phyloP scores from a whole-genome alignment of 2,888 invertebrate genomes.

The Acholoe squamosa region DNA sequence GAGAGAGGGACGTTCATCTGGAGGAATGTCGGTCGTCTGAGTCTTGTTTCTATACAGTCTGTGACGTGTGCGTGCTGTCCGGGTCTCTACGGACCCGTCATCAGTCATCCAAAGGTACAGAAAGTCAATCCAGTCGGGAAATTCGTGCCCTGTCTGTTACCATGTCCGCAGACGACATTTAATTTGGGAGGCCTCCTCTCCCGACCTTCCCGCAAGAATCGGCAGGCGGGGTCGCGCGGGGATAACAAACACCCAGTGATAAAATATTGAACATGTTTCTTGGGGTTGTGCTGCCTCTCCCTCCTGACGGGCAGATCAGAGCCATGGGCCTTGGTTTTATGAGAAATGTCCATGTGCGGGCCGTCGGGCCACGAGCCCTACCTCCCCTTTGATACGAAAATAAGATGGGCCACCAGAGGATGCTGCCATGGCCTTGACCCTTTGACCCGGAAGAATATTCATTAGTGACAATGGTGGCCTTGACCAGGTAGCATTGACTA shows the following conservation, averaged over 20 bases:
- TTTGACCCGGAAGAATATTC: constrained; percentile 25
- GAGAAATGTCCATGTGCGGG: neutral
- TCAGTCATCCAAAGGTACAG: neutral
- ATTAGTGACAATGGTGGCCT: neutral
- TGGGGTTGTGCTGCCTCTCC: too few species aligned
- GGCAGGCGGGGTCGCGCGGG: neutral
- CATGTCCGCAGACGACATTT: constrained; percentile 3
- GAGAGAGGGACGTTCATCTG: neutral
- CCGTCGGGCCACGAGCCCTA: neutral
- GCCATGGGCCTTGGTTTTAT: neutral
- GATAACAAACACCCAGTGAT: constrained; percentile 14
- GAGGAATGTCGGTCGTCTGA: neutral
- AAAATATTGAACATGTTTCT: constrained; percentile 11
- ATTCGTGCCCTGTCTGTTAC: constrained; percentile 27
- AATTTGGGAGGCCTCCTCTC: neutral
- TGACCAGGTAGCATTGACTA: neutral
- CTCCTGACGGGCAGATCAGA: neutral
- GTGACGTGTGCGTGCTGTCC: neutral
- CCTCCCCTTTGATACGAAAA: constrained; percentile 2
- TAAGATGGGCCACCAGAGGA: constrained; percentile 10
- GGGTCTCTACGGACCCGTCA: neutral
- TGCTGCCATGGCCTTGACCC: neutral
- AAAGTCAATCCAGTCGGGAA: neutral
- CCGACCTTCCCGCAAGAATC: neutral
- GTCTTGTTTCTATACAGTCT: neutral